Base-by-base conservation (phyloP, 2,888 invertebrate species). In the Allolobophora icterica region DNA sequence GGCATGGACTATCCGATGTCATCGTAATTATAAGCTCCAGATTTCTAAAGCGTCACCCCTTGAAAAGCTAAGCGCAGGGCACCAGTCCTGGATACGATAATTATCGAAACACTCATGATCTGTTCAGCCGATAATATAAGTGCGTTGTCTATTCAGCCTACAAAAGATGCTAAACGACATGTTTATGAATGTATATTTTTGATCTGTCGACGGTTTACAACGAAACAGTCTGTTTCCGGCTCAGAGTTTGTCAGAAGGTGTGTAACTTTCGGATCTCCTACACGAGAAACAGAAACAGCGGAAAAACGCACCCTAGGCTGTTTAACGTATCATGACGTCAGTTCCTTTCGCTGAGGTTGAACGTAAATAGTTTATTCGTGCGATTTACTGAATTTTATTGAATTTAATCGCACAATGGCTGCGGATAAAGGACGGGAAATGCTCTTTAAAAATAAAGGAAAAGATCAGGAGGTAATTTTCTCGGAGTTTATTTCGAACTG, bases 381-480 rank as follows among this genome's bases (percentile, higher is more conserved):
- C 35, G 87, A 87, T 34, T 87, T 34, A 87, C 38, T 35, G 87
- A 87, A 87, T 35, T 35, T 35, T 35, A 87, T 17, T 87, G 35
- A 87, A 87, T 87, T 87, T 35, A 87, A 87, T 87, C 87, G 87
- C 87, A 38, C 87, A 38, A 92, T 92, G 92, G 92, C 92, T n/a
- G 45, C 92, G 42, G 92, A 92, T 19, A 91, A 92, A 89, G 89
- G 91, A 35, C 71, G 90, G 35, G 90, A 90, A 52, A 84, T 83
- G 42, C 58, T 92, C 35, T 95, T 95, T 92, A 99, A 99, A 97
- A 99, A 99, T 97, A 98, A 98, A 97, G 99, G 99, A 95, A 99
- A 99, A 97, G 99, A 99, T 96, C 98, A 98, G 96, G 99, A 99
- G 96, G 99, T 98, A 96, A 97, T 98, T 92, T 52, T 42, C 24